A percentile compares a stretch with the other conserved stretches of the same genome.
These are phyloP conservation scores for Echiichthys vipera DNA, from an alignment of 2,797 vertebrate species.

Conservation along the genomic window DNA sequence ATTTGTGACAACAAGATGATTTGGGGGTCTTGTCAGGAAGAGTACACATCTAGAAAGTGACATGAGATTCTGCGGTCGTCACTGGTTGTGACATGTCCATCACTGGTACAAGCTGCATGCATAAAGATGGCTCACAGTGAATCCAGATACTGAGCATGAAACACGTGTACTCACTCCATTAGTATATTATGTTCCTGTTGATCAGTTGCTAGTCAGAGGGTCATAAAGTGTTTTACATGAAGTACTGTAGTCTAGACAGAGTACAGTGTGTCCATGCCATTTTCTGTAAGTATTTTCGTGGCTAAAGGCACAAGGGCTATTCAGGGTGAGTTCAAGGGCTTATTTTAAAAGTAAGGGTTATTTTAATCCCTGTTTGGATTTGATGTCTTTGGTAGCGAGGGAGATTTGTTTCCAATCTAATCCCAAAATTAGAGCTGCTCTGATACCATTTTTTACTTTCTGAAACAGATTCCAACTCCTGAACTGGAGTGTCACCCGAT, in stretches of 20 bases:
- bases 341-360: no score
- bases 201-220: neutral
- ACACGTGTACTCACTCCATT: neutral
- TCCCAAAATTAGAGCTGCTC: neutral
- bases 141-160: neutral
- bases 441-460: no score
- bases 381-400: neutral
- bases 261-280: neutral
- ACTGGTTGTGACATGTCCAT: conserved; percentile 29
- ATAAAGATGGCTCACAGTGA: neutral
- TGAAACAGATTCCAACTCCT: no score
- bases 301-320: neutral
- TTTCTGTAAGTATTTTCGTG: neutral
- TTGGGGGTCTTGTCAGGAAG: conserved; percentile 26
- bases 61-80: conserved; percentile 19
- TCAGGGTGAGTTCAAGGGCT: no score
- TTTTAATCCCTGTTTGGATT: neutral
- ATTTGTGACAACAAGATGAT: conserved; percentile 49
- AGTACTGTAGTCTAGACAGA: neutral
- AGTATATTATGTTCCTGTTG: neutral
- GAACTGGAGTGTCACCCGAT: no score
- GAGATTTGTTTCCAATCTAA: neutral
- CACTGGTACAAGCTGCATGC: conserved; percentile 6
- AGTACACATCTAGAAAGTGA: conserved; percentile 4
- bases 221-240: neutral